These are phyloP conservation scores for Leptonema lineaticorne DNA, from an alignment of 1,140 invertebrate species.

Conservation along the genomic window DNA sequence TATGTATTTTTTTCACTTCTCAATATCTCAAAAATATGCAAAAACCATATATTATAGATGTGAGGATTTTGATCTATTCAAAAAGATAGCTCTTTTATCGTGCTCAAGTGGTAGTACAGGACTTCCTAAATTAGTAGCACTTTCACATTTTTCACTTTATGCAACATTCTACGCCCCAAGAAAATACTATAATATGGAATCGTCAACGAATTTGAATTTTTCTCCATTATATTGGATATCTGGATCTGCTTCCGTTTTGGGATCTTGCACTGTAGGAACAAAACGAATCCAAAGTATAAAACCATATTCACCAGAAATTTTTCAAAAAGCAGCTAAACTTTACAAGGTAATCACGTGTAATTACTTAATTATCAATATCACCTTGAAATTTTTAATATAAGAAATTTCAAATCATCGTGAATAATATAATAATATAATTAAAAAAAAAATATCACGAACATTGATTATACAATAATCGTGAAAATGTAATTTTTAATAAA, in stretches of 20 bases:
- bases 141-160: constrained; percentile 19
- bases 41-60: constrained; percentile 28
- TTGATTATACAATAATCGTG: too few relatives aligned
- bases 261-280: neutral
- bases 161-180: neutral
- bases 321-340: neutral
- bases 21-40: too few relatives aligned
- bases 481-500: too few relatives aligned
- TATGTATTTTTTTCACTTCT: neutral
- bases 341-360: too few relatives aligned
- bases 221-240: constrained; percentile 14
- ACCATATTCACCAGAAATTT: constrained; percentile 7
- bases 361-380: too few relatives aligned
- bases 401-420: too few relatives aligned
- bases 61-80: constrained; percentile 36
- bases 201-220: constrained; percentile 3
- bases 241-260: neutral
- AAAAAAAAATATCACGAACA: too few relatives aligned
- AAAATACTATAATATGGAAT: neutral
- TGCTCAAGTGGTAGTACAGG: constrained; percentile 39
- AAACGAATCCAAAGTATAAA: neutral
- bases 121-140: constrained; percentile 34
- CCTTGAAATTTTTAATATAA: too few relatives aligned
- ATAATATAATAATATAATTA: too few relatives aligned
- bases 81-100: constrained; percentile 22